These are phyloP conservation scores for Thunnus albacares DNA, from an alignment of 2,797 vertebrate species.

Conservation along the genomic window DNA sequence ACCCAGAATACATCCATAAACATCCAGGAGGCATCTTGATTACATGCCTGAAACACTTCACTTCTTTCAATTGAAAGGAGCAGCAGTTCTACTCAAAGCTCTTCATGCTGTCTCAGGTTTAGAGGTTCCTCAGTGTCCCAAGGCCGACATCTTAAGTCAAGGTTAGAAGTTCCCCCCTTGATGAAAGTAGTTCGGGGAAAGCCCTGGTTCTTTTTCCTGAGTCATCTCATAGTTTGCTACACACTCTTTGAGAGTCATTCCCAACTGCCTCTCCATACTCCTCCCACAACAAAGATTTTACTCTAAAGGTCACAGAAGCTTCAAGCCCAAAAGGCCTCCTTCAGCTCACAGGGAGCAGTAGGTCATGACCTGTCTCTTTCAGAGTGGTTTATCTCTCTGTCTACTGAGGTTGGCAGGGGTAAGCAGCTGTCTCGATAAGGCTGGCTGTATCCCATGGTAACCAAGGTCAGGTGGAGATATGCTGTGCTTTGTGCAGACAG, in stretches of 20 bases:
- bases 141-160: not conserved
- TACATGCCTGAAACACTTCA: not conserved
- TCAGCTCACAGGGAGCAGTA: not conserved
- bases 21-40: not conserved
- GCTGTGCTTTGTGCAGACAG: no score
- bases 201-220: not conserved
- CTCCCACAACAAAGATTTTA: not conserved
- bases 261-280: not conserved
- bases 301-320: not conserved
- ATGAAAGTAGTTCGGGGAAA: not conserved
- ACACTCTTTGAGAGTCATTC: not conserved
- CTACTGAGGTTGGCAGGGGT: no score
- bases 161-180: not conserved
- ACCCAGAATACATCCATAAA: not conserved
- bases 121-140: not conserved
- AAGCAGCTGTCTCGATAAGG: no score
- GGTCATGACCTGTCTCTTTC: no score
- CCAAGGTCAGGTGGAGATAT: no score
- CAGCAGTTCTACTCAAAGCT: not conserved
- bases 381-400: no score
- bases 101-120: not conserved
- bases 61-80: constrained; percentile 9
- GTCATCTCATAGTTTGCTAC: not conserved
- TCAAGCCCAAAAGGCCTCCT: not conserved
- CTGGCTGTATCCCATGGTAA: no score